Conservation (phyloP, 2,797 vertebrate species). For the Brachyrhaphis roseni region DNA sequence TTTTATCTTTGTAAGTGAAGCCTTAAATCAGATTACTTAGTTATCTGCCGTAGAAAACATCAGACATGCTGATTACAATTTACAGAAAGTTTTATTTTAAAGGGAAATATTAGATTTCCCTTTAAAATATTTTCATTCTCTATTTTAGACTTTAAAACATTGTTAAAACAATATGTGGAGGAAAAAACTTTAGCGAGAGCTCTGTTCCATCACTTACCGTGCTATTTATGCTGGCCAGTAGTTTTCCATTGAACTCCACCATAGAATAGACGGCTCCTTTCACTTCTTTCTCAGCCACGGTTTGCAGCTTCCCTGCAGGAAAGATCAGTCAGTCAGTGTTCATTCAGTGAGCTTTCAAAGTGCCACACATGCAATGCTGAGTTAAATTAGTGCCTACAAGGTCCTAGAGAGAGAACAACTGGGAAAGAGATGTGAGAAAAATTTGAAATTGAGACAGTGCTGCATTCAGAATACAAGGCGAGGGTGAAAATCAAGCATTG, state of each 20-base stretch:
- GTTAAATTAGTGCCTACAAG: conserved; percentile 20
- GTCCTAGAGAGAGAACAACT: conserved; percentile 15
- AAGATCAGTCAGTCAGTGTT: conserved; percentile 24
- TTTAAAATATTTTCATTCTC: neutral
- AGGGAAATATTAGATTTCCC: neutral
- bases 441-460: neutral
- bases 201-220: conserved; percentile 83
- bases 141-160: neutral
- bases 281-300: conserved; percentile 97
- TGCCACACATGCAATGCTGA: conserved; percentile 13
- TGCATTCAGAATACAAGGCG: conserved; percentile 10
- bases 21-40: neutral
- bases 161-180: neutral
- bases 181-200: neutral
- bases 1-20: neutral
- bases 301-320: conserved; percentile 93
- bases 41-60: neutral
- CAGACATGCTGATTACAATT: neutral
- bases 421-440: conserved; percentile 14
- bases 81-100: neutral
- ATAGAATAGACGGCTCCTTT: conserved; percentile 98
- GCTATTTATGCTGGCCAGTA: conserved; percentile 98
- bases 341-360: conserved; percentile 15
- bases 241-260: conserved; percentile 98
- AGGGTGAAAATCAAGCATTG: conserved; percentile 17